These are phyloP conservation scores for Ethmia dodecea DNA, from an alignment of 2,888 invertebrate species.

Conservation along the genomic window DNA sequence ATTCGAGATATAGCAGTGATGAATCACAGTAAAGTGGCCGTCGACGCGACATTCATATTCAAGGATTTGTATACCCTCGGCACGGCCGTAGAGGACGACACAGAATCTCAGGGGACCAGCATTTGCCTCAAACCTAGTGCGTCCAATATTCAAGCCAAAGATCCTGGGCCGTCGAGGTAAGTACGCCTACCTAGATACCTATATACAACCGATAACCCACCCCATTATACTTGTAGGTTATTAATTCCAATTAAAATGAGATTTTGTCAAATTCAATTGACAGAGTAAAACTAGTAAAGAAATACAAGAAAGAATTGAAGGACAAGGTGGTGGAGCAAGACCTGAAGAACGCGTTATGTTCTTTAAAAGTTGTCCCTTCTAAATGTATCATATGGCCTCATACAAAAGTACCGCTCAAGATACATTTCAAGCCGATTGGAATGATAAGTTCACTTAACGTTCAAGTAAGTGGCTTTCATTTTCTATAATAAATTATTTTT, in stretches of 20 bases:
- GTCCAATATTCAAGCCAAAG: constrained; percentile 17
- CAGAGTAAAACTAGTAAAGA: constrained; percentile 54
- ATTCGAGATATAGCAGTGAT: constrained; percentile 74
- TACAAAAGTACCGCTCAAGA: constrained; percentile 55
- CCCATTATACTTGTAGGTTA: not conserved
- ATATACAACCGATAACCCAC: too few relatives aligned
- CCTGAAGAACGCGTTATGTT: constrained; percentile 53
- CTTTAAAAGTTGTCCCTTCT: constrained; percentile 57
- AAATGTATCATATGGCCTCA: constrained; percentile 50
- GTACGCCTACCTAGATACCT: too few relatives aligned
- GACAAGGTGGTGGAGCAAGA: constrained; percentile 54
- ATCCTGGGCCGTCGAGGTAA: constrained; percentile 47
- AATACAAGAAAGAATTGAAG: constrained; percentile 48
- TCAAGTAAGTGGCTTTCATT: constrained; percentile 36
- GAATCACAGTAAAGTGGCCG: constrained; percentile 73
- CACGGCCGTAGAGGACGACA: constrained; percentile 34
- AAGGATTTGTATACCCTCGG: constrained; percentile 52
- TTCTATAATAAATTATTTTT: too few relatives aligned
- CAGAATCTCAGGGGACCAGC: constrained; percentile 53
- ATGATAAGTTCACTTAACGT: constrained; percentile 57
- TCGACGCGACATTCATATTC: constrained; percentile 49
- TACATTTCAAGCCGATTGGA: constrained; percentile 64
- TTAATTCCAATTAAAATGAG: not conserved
- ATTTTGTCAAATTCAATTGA: not conserved
- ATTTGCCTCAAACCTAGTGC: constrained; percentile 47